A percentile compares a stretch with the other conserved stretches of the same genome.
Evolutionary conservation across 2,797 vertebrate species (phyloP).

Genomic region (Rallus crepitans): DNA sequence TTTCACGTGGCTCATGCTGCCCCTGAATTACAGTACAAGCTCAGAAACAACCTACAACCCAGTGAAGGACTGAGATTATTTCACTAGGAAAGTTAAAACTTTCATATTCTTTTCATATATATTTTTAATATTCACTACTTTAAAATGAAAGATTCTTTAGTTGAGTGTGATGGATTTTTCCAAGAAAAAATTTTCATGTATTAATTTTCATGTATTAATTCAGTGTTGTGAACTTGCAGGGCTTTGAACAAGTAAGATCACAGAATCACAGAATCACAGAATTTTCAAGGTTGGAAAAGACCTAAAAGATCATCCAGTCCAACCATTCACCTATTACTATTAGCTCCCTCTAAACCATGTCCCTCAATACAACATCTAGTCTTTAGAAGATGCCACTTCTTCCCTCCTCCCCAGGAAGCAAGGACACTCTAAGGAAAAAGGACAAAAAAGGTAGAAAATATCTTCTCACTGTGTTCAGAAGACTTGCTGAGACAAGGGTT

Average conservation of each 20-base stretch:
- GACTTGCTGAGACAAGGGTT: neutral
- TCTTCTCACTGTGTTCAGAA: neutral
- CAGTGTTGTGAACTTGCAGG: neutral
- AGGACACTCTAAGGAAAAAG: neutral
- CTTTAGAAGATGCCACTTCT: neutral
- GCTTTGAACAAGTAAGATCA: neutral
- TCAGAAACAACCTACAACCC: neutral
- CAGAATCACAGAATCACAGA: too few species aligned
- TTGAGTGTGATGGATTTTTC: neutral
- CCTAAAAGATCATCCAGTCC: too few species aligned
- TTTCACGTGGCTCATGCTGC: neutral
- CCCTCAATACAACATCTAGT: too few species aligned
- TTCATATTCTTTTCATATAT: neutral
- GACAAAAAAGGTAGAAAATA: neutral
- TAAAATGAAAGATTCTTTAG: neutral
- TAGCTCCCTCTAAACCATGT: too few species aligned
- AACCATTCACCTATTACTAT: too few species aligned
- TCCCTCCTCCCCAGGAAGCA: fast-evolving
- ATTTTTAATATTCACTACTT: neutral
- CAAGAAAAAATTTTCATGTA: neutral
- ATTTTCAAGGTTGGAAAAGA: too few species aligned
- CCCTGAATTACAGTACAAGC: neutral
- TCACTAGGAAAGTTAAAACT: neutral
- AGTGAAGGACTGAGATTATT: neutral
- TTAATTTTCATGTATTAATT: neutral